Evolutionary conservation across 2,888 invertebrate species (phyloP), one percentile per base, ranked within the genome.

Genomic region (Rosalia funebris): DNA sequence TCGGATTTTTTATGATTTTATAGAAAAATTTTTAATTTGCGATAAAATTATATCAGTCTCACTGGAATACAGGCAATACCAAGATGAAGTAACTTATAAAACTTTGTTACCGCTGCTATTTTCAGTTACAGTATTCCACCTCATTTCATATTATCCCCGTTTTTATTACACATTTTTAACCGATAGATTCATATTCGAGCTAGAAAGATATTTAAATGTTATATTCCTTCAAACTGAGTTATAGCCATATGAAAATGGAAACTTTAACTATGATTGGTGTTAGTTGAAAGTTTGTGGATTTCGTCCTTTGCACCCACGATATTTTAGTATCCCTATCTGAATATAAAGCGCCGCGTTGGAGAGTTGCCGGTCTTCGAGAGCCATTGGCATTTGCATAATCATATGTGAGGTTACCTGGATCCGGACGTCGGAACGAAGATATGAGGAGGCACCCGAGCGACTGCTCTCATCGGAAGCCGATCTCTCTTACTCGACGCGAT

Each of bases 391-490:
- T 76, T 75, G 68, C 75, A 76, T 76, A 77, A 76, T 76, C 75
- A 70, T 73, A 75, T 76, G 75, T 75, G 72, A 68, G 72, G 42
- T 53, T 53, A 53, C 53, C 53, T 45, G 45, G 45, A 45, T 25
- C 31, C 31, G 45, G 45, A 45, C 15, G 42, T 17, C 17, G 2
- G 34, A 32, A 16, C 4, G 39, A 50, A 42, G 57, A 44, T 60
- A 48, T 48, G 55, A 56, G 83, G 85, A 84, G 88, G 88, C 88
- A 88, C 88, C 88, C 80, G 79, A 78, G 66, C 66, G 70, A 60
- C 68, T 66, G 58, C 56, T 31, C 57, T 42, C 53, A 57, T 56
- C 68, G 65, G 67, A 68, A 66, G 60, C 50, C 60, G 66, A 65
- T 62, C 65, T 66, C 62, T 70, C 70, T 64, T 75, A 75, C 73